Base-by-base conservation (phyloP, 2,113 vertebrate species). In the Trichechus manatus region DNA sequence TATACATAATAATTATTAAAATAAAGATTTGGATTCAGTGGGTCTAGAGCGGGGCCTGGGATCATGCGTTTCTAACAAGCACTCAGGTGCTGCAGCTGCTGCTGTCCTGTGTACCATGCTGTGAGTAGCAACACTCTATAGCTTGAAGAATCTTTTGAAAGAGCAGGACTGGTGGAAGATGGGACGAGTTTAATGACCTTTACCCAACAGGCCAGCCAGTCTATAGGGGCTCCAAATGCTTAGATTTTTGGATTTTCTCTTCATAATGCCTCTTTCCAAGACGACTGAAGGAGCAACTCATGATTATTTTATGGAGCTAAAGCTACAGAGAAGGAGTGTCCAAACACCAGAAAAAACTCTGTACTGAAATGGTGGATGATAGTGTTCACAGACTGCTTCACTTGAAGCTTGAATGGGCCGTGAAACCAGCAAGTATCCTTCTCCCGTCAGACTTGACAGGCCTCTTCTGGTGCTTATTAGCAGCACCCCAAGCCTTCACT, bases 171-270 rank as follows among this genome's bases (percentile, higher is more conserved):
- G n/a, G 4, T 29, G 25, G 79, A 83, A 77, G 25, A 42, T 31
- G 29, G 39, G 53, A 23, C 22, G 6, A 79, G 27, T 29, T 61
- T 74, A 63, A 20, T 83, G 47, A 74, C 31, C 9, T 95, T 77
- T 86, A 42, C n/a, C 61, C 33, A 33, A 42, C 31, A 74, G 31
- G 42, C 27, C n/a, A 85, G 11, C 17, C 25, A 79, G 5, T 74
- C 23, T 8, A 5, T 63, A 39, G 33, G 31, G 22, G 29, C 33
- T 7, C 78, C 64, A 36, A 1, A 14, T 29, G 59, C 56, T 72
- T 85, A 25, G 44, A 17, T 81, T 81, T 75, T 70, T 87, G 77
- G 42, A 9, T 92, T 29, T 42, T 92, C 75, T 95, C 47, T 83
- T 87, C 88, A 22, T 50, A 86, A 61, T 59, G n/a, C 27, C 3